Evolutionary conservation across 2,888 invertebrate genomes (phyloP).

Genomic region (Pandemis heparana): DNA sequence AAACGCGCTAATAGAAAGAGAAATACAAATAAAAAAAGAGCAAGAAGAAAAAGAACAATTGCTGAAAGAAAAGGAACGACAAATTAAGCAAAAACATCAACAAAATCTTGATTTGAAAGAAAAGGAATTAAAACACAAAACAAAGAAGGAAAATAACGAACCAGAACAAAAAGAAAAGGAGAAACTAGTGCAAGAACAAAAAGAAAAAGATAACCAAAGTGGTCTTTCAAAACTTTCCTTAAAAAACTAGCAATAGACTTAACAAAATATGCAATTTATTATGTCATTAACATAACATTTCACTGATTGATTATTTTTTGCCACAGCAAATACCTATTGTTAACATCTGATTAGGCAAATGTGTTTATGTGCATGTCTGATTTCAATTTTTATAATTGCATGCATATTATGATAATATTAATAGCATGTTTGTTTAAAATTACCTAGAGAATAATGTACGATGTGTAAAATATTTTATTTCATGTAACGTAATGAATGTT

Average conservation of each 20-base stretch:
- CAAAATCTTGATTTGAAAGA: background rate
- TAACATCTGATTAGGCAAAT: background rate
- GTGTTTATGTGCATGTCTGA: too few relatives aligned
- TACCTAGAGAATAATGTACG: too few relatives aligned
- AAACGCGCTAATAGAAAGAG: background rate
- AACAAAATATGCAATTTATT: background rate
- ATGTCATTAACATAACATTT: background rate
- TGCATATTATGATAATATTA: too few relatives aligned
- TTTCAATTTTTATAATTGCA: too few relatives aligned
- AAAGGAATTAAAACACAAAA: background rate
- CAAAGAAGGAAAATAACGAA: background rate
- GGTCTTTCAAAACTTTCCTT: background rate
- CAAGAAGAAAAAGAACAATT: background rate
- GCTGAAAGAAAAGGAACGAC: background rate
- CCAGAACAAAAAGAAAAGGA: background rate
- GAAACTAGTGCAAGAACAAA: background rate
- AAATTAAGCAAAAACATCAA: background rate
- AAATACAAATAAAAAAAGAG: background rate
- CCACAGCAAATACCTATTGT: background rate
- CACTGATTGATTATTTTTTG: too few relatives aligned
- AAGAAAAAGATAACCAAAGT: background rate
- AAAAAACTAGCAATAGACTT: background rate
- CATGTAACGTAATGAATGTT: too few relatives aligned
- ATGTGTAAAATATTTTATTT: too few relatives aligned
- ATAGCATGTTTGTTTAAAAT: too few relatives aligned